Percentiles rank a stretch among this genome's conserved stretches.
phyloP scores from a whole-genome alignment of 2,797 vertebrate species.

The Sciaenops ocellatus region DNA sequence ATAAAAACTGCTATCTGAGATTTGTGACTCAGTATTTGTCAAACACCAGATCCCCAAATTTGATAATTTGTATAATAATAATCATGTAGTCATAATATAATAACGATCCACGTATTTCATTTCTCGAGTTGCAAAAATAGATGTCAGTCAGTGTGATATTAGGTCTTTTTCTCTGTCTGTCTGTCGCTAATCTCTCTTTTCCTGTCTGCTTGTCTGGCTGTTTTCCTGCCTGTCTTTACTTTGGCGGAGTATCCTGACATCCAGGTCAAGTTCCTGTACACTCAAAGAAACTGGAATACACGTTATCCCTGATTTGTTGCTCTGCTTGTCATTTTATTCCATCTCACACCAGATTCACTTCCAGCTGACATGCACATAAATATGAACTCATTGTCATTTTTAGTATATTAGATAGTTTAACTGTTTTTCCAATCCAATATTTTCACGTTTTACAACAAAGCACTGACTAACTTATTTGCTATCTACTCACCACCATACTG shows the following conservation, averaged over 20 bases:
- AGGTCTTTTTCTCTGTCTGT: conserved; percentile 10
- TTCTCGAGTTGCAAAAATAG: not conserved
- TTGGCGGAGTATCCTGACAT: conserved; percentile 27
- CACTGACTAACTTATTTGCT: not conserved
- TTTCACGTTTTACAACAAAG: not conserved
- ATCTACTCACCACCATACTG: not conserved
- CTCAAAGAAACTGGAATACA: conserved; percentile 1
- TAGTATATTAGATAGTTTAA: not conserved
- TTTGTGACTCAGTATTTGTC: conserved; percentile 6
- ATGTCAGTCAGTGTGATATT: not conserved
- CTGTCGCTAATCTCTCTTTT: conserved; percentile 1
- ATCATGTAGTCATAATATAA: not conserved
- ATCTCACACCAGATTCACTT: not conserved
- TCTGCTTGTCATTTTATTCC: not conserved
- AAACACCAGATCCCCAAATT: not conserved
- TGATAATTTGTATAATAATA: not conserved
- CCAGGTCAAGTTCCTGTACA: not conserved
- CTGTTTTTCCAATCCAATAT: too few species aligned
- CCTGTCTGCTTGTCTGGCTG: conserved; percentile 29
- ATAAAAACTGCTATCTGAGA: conserved; percentile 9
- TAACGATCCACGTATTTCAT: not conserved
- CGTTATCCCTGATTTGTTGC: conserved; percentile 3
- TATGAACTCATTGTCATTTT: not conserved
- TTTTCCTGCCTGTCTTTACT: conserved; percentile 30
- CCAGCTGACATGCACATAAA: not conserved